Percentiles rank a stretch among this genome's conserved stretches.
Conservation (phyloP, 2,888 invertebrate genomes). For the Unio pictorum region DNA sequence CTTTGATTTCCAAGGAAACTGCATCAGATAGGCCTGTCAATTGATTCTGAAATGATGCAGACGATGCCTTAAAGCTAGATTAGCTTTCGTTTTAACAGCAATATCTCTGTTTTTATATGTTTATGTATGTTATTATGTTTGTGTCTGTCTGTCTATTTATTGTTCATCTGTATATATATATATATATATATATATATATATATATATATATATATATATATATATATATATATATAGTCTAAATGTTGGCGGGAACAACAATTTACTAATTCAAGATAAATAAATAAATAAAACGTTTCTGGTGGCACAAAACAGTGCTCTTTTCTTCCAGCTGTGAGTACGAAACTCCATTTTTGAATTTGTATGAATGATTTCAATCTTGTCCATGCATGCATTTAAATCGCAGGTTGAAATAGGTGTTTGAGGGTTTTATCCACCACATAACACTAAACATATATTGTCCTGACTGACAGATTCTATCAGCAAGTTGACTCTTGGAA, state of each 20-base stretch:
- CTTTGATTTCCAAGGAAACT: too few species aligned
- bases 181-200: too few species aligned
- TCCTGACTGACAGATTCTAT: not conserved
- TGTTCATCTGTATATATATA: too few species aligned
- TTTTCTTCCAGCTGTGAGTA: slow-evolving; percentile 17
- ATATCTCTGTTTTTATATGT: too few species aligned
- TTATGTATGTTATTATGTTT: too few species aligned
- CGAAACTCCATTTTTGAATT: slow-evolving; percentile 22
- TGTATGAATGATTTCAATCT: slow-evolving; percentile 8
- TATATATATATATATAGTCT: not conserved
- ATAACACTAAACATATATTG: not conserved
- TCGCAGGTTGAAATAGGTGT: not conserved
- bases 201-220: too few species aligned
- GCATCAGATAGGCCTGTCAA: too few species aligned
- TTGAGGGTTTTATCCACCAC: not conserved
- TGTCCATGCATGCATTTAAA: slow-evolving; percentile 3
- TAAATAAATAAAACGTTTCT: slow-evolving; percentile 21
- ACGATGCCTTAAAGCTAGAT: too few species aligned
- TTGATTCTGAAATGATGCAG: too few species aligned
- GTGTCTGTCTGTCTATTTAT: too few species aligned
- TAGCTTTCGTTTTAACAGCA: too few species aligned
- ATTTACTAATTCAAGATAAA: slow-evolving; percentile 20
- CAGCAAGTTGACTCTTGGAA: too few species aligned
- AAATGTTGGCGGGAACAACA: slow-evolving; percentile 27
- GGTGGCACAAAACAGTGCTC: slow-evolving; percentile 28